Conservation (phyloP, 2,797 vertebrate species). For the Garrulus glandarius region DNA sequence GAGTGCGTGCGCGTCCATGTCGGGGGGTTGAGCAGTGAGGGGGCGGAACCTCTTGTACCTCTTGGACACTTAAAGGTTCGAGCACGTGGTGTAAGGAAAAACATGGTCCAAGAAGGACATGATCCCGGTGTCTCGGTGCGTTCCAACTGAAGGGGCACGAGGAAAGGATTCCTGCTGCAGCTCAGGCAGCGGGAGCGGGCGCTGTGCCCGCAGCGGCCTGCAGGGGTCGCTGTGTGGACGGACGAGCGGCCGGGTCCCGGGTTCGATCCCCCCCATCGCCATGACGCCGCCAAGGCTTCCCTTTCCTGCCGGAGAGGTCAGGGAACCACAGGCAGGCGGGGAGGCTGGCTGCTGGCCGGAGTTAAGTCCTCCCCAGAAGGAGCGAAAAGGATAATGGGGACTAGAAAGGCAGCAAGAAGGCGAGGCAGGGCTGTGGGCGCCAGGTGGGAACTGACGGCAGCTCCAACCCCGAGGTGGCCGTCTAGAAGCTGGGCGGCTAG, state of each 20-base stretch:
- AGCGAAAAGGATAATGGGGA: background rate
- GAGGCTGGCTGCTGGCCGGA: rapidly evolving
- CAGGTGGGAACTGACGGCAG: background rate
- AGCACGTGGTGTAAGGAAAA: background rate
- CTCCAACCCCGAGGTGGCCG: background rate
- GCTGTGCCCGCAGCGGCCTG: background rate
- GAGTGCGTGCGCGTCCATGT: no score
- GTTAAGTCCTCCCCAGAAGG: no score
- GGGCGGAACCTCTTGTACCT: no score
- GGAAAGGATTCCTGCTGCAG: rapidly evolving
- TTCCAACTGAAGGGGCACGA: rapidly evolving
- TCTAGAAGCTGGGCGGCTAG: no score
- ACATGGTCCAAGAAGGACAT: rapidly evolving
- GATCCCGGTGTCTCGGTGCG: no score
- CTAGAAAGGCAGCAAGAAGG: background rate
- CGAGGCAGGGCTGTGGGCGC: no score
- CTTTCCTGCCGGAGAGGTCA: no score
- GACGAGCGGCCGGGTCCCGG: rapidly evolving
- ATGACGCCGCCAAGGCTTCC: rapidly evolving
- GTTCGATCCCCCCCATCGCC: background rate
- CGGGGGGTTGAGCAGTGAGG: rapidly evolving
- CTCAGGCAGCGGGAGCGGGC: background rate
- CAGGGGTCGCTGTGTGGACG: background rate
- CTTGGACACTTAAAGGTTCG: no score
- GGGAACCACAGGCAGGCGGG: background rate